Evolutionary conservation across 2,888 invertebrate genomes (phyloP).

Genomic region (Octodonta nipae): DNA sequence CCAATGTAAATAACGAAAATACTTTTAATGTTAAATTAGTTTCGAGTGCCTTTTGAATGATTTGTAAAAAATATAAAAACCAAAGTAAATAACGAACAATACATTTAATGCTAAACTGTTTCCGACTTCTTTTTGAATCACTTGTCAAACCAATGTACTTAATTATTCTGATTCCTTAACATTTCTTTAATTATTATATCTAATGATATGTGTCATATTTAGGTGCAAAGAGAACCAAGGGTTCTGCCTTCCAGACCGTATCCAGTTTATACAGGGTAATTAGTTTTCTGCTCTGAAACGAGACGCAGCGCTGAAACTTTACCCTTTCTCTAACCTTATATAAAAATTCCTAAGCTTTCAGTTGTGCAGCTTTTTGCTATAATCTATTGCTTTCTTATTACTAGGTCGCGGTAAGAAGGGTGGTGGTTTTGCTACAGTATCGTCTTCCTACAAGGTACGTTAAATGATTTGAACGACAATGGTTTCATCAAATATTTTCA

Average conservation of each 20-base stretch:
- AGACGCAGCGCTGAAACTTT: conserved; percentile 25
- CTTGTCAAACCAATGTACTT: no score
- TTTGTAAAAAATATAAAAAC: no score
- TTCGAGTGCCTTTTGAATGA: no score
- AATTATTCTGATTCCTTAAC: not conserved
- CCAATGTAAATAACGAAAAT: no score
- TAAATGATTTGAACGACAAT: no score
- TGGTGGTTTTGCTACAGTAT: conserved; percentile 98
- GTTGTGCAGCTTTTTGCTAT: no score
- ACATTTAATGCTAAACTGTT: no score
- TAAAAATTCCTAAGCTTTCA: conserved; percentile 1
- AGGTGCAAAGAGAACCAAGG: conserved; percentile 74
- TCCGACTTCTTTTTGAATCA: no score
- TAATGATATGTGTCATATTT: conserved; percentile 21
- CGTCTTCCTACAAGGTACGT: conserved; percentile 85
- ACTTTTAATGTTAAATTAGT: no score
- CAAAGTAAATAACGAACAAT: no score
- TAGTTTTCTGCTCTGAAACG: conserved; percentile 21
- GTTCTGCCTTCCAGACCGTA: conserved; percentile 79
- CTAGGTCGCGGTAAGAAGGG: conserved; percentile 92
- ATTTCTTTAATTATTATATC: not conserved
- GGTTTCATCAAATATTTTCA: no score
- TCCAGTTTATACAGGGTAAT: conserved; percentile 76
- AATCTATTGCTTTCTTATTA: conserved; percentile 4
- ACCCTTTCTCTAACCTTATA: conserved; percentile 9